These are phyloP conservation scores for Rhabdomys dilectus DNA, from an alignment of 2,113 vertebrate species.

Conservation along the genomic window DNA sequence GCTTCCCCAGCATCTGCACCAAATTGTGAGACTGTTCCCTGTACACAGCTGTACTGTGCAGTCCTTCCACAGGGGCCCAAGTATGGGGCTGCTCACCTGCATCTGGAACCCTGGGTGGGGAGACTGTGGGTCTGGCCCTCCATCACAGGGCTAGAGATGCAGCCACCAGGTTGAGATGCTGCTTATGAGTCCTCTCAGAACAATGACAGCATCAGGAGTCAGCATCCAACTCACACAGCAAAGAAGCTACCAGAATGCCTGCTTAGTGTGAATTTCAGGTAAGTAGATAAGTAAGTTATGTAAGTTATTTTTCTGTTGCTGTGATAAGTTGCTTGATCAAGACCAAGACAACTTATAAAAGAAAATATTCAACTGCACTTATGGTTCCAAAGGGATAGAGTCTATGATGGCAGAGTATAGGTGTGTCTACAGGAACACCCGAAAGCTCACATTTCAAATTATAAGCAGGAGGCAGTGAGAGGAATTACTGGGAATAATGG, in stretches of 20 bases:
- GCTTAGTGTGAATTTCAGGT: background rate
- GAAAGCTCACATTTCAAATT: background rate
- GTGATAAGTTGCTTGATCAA: background rate
- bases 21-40: background rate
- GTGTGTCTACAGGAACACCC: background rate
- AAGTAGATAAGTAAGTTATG: background rate
- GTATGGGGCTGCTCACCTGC: background rate
- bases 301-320: background rate
- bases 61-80: background rate
- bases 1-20: background rate
- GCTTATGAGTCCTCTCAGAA: background rate
- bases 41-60: background rate
- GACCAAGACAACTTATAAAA: background rate
- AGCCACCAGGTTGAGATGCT: background rate
- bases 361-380: background rate
- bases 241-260: background rate
- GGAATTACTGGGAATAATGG: background rate
- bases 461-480: background rate
- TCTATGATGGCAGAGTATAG: background rate
- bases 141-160: background rate
- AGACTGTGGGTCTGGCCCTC: background rate
- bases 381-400: background rate
- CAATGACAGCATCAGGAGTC: background rate
- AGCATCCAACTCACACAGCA: background rate
- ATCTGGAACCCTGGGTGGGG: background rate